Evolutionary conservation across 1,140 invertebrate genomes (phyloP).

Genomic region (Bombus huntii): DNA sequence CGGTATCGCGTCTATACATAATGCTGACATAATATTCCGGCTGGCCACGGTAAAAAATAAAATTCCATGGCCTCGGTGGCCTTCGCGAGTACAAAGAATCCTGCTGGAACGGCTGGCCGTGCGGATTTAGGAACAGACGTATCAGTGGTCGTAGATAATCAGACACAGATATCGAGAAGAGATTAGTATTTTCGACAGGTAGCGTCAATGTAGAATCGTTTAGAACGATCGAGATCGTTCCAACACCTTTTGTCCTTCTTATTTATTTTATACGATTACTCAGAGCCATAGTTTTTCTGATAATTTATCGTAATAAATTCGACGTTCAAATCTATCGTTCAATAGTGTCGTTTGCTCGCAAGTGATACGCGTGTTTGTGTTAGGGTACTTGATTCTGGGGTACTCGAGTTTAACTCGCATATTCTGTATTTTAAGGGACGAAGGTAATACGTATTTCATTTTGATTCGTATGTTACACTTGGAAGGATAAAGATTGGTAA

Average conservation of each 20-base stretch:
- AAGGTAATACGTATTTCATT: background rate
- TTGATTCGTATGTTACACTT: background rate
- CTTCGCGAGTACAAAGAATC: background rate
- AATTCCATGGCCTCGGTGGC: slow-evolving; percentile 34
- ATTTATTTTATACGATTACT: background rate
- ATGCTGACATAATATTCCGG: slow-evolving; percentile 63
- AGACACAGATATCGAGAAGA: background rate
- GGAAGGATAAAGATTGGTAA: background rate
- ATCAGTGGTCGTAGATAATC: background rate
- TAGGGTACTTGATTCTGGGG: background rate
- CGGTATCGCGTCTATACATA: slow-evolving; percentile 58
- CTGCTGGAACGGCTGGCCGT: background rate
- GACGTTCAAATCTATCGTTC: background rate
- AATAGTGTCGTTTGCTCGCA: background rate
- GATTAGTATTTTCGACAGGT: background rate
- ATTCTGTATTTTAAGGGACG: background rate
- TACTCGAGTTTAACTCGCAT: background rate
- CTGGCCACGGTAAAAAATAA: slow-evolving; percentile 43
- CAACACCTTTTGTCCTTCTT: background rate
- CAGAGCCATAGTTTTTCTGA: background rate
- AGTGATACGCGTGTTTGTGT: background rate
- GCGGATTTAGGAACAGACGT: background rate
- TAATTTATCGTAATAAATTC: background rate
- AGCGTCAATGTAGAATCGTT: background rate
- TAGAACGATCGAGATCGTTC: background rate